A percentile compares a stretch with the other conserved stretches of the same genome.
Conservation (phyloP, 2,888 invertebrate genomes). For the Platycheirus albimanus region DNA sequence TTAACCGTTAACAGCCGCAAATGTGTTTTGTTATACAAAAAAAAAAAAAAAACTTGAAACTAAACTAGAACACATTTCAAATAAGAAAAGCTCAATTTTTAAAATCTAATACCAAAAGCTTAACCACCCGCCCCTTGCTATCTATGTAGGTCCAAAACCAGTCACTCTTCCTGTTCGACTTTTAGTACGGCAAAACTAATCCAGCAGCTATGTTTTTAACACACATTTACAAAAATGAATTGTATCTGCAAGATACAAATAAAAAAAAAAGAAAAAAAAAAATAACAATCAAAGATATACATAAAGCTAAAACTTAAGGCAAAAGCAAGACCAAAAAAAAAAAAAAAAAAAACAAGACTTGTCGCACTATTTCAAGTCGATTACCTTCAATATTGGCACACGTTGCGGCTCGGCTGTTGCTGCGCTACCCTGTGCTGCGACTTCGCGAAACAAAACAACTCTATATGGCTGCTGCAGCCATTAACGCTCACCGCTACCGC, state of each 20-base stretch:
- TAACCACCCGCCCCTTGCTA: constrained; percentile 41
- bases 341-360: constrained; percentile 50
- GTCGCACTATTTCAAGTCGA: constrained; percentile 63
- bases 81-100: too few relatives aligned
- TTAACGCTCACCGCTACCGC: neutral
- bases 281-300: constrained; percentile 45
- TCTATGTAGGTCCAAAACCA: constrained; percentile 44
- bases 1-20: too few relatives aligned
- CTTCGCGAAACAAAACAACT: constrained; percentile 10
- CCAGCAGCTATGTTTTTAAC: constrained; percentile 44
- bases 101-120: neutral
- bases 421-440: constrained; percentile 9
- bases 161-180: constrained; percentile 64
- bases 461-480: neutral
- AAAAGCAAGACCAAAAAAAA: constrained; percentile 43
- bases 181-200: constrained; percentile 29
- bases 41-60: too few relatives aligned
- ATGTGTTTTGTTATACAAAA: too few relatives aligned
- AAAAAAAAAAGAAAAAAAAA: constrained; percentile 8
- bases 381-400: constrained; percentile 72
- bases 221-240: constrained; percentile 13
- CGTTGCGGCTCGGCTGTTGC: constrained; percentile 4
- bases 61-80: constrained; percentile 7
- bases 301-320: constrained; percentile 2
- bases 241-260: constrained; percentile 4